A percentile compares a stretch with the other conserved stretches of the same genome.
Evolutionary conservation across 30 jellyfish, hydroid and myxozoan species (phyloP).

Genomic region (Hydractinia echinata): DNA sequence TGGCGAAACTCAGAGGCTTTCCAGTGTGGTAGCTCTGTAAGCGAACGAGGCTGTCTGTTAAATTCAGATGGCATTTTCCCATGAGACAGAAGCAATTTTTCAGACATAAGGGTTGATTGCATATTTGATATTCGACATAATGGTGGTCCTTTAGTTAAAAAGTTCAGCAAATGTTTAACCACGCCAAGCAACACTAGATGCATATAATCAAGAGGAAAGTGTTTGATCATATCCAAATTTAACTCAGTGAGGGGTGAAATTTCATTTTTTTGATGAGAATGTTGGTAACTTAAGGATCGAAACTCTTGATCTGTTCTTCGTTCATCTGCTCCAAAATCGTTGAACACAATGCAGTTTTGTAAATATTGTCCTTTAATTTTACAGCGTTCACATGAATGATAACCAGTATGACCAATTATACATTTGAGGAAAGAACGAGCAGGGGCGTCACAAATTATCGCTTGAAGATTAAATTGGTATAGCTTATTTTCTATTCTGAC

Average conservation of each 20-base stretch:
- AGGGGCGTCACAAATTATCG: slow-evolving; percentile 36
- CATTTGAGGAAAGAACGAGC: slow-evolving; percentile 49
- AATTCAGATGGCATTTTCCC: slow-evolving; percentile 44
- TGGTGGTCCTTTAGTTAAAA: slow-evolving; percentile 29
- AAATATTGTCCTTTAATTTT: slow-evolving; percentile 13
- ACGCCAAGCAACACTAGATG: slow-evolving; percentile 50
- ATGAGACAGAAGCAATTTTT: neutral
- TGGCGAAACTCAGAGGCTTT: slow-evolving; percentile 57
- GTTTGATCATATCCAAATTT: neutral
- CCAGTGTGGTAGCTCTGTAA: slow-evolving; percentile 35
- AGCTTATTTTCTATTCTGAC: too few species aligned
- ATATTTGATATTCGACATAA: slow-evolving; percentile 25
- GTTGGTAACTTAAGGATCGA: slow-evolving; percentile 4
- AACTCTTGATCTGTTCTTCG: neutral
- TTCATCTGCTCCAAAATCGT: too few species aligned
- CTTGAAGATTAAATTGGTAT: too few species aligned
- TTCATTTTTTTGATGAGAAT: slow-evolving; percentile 29
- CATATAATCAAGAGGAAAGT: neutral
- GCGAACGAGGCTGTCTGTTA: slow-evolving; percentile 50
- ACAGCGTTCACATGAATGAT: slow-evolving; percentile 36
- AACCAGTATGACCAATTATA: slow-evolving; percentile 34
- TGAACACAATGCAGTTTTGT: slow-evolving; percentile 19
- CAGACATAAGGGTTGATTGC: slow-evolving; percentile 26
- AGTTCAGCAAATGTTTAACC: slow-evolving; percentile 7
- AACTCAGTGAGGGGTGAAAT: slow-evolving; percentile 23